phyloP scores from a whole-genome alignment of 2,113 vertebrate genomes.

The Mormyrus lacerda region DNA sequence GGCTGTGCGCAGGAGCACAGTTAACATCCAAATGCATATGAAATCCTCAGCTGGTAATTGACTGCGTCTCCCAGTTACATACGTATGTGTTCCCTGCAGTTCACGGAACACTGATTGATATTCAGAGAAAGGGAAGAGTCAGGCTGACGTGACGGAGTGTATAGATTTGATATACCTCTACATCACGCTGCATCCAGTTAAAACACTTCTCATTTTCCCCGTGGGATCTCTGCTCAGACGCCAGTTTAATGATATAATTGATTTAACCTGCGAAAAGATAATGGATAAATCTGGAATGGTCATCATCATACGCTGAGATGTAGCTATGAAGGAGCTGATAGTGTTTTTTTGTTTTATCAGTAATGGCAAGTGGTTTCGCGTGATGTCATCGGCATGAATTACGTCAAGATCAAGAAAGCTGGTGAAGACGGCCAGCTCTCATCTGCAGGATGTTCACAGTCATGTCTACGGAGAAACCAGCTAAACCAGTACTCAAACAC shows the following conservation, averaged over 20 bases:
- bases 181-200: background rate
- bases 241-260: background rate
- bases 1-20: background rate
- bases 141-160: background rate
- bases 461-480: background rate
- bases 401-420: constrained; percentile 81
- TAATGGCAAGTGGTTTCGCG: constrained; percentile 67
- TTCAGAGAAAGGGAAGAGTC: background rate
- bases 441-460: constrained; percentile 61
- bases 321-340: background rate
- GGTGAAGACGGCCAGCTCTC: constrained; percentile 78
- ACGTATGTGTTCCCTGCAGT: background rate
- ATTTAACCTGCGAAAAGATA: background rate
- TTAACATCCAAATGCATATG: background rate
- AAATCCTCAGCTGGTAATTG: background rate
- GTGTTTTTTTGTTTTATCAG: constrained; percentile 3
- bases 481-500: background rate
- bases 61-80: background rate
- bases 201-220: background rate
- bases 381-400: constrained; percentile 80
- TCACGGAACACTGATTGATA: background rate
- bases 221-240: background rate
- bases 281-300: background rate
- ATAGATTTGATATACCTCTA: background rate
- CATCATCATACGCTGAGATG: background rate